Conservation (phyloP, 2,797 vertebrate genomes). For the Carduelis carduelis region DNA sequence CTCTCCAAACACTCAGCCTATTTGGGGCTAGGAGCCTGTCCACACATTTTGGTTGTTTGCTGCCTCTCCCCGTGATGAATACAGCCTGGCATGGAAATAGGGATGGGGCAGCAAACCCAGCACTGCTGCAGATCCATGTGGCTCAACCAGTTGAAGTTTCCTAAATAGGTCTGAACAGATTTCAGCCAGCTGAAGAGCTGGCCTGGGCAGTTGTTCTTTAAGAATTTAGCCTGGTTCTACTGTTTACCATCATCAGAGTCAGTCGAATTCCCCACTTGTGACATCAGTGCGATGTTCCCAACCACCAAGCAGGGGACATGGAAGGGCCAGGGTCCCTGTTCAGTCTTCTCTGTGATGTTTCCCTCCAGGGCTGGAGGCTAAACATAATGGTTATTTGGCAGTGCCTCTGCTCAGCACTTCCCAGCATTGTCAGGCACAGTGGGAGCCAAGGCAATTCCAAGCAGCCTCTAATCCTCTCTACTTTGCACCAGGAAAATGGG, state of each 20-base stretch:
- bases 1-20: neutral
- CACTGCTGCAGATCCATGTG: rapidly evolving
- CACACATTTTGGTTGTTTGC: neutral
- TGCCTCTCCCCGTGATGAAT: neutral
- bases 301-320: neutral
- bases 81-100: neutral
- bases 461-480: neutral
- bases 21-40: neutral
- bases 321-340: neutral
- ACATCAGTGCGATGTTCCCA: constrained; percentile 3
- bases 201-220: neutral
- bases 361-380: neutral
- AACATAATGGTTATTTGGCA: neutral
- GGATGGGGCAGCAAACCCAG: neutral
- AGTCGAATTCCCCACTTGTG: neutral
- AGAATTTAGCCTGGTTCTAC: neutral
- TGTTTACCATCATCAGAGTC: neutral
- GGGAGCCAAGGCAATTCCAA: neutral
- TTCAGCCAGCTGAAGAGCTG: neutral
- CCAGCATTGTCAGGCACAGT: neutral
- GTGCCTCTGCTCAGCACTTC: neutral
- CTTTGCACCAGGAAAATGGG: neutral
- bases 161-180: neutral
- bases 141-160: neutral
- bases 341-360: neutral